Base-by-base conservation (phyloP, 2,888 invertebrate genomes). In the Tridacna crocea region DNA sequence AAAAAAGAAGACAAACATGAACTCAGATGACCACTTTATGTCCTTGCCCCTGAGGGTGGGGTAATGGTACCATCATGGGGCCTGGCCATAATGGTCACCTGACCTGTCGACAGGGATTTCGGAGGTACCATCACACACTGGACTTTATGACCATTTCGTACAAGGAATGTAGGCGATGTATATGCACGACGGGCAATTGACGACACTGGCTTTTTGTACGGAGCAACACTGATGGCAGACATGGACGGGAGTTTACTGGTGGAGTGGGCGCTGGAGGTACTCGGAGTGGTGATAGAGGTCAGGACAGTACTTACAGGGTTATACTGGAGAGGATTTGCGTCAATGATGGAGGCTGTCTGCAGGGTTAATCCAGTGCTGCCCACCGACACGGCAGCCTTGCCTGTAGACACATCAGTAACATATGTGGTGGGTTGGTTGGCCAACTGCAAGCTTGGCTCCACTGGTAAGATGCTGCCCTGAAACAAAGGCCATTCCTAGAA, bases 61-160 rank as follows among this genome's bases (percentile, higher is more conserved):
- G 82, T 73, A 26, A 76, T 66, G 11, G 72, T 46, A 22, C 80
- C 63, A 55, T 85, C 85, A 48, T 79, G 72, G 15, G 82, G 83
- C 13, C 82, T 76, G 4, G 83, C 26, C 60, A 87, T 72, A 12
- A 86, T 73, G 19, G 84, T 75, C 61, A 86, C 72, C 63, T 86
- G 87, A 61, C 84, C 82, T 17, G 79, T 73, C 26, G 84, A 66
- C 48, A 88, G 22, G 58, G 88, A 84, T 75, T 90, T 89, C 24
- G 89, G 88, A 51, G 91, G 90, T 66, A 92, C 88, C 92, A 92
- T 92, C 3, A 92, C 87, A 81, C 92, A 87, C 82, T 92, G 92
- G 65, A 92, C 90, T 88, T 92, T 92, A 82, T 92, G 88, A 72
- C 92, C 92, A 87, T 92, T 92, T 79, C 92, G 91, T 58, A 92